Evolutionary conservation across 2,113 vertebrate species (phyloP).

Genomic region (Alectura lathami): DNA sequence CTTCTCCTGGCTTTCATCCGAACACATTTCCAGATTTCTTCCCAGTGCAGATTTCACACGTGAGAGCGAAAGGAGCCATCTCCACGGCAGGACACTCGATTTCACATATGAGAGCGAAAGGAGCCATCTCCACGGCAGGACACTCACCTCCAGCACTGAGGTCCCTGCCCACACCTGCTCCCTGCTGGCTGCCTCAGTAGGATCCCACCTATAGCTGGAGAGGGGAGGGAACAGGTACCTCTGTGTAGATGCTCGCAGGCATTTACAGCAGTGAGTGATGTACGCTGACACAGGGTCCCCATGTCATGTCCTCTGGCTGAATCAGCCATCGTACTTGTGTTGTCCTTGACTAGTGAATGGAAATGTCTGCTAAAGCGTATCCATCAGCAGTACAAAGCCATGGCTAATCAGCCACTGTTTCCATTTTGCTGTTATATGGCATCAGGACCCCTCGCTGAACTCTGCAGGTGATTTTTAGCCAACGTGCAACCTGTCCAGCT

Average conservation of each 20-base stretch:
- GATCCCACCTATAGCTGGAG: accelerated
- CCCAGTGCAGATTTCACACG: not conserved
- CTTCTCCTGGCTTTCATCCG: not conserved
- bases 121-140: too few species aligned
- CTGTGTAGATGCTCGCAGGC: accelerated
- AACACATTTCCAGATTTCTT: not conserved
- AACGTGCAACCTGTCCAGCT: not conserved
- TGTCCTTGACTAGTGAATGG: not conserved
- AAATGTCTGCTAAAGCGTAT: not conserved
- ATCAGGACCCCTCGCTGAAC: not conserved
- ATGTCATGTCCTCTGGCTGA: not conserved
- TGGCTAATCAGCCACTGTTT: not conserved
- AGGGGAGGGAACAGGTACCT: not conserved
- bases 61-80: not conserved
- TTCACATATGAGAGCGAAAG: too few species aligned
- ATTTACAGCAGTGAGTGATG: accelerated
- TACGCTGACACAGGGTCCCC: not conserved
- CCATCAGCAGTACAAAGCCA: not conserved
- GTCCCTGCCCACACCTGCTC: not conserved
- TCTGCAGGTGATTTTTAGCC: not conserved
- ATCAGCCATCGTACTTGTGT: not conserved
- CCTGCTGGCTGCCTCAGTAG: not conserved
- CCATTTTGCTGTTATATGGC: not conserved
- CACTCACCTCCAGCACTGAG: not conserved
- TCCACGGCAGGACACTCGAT: not conserved